Percentiles rank a stretch among this genome's conserved stretches.
Conservation (phyloP, 2,797 vertebrate genomes). For the Oreortyx pictus region DNA sequence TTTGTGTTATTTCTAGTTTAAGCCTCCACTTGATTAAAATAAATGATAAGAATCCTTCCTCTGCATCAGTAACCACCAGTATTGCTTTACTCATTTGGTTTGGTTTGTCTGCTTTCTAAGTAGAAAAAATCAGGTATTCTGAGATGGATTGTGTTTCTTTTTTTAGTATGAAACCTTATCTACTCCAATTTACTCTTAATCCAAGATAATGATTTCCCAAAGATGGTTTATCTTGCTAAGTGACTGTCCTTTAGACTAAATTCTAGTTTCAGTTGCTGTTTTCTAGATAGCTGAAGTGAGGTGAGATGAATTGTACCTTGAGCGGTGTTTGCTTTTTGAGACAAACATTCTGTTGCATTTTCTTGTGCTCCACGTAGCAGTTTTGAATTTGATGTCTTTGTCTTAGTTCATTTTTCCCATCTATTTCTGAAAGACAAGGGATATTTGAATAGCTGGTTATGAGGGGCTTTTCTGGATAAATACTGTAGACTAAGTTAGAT, state of each 20-base stretch:
- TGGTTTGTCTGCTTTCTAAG: neutral
- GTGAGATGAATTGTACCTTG: neutral
- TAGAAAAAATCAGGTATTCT: neutral
- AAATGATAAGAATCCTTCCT: neutral
- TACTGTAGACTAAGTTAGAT: neutral
- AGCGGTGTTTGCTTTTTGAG: neutral
- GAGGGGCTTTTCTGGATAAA: neutral
- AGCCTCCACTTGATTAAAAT: neutral
- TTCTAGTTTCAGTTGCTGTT: neutral
- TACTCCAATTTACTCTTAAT: neutral
- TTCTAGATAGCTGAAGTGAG: neutral
- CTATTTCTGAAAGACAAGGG: neutral
- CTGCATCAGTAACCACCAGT: accelerated
- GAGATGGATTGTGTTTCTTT: neutral
- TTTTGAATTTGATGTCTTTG: neutral
- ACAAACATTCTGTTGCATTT: neutral
- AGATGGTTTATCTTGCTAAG: neutral
- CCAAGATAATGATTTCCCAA: neutral
- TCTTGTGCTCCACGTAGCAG: neutral
- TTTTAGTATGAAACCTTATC: neutral
- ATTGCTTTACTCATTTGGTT: accelerated
- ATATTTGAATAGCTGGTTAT: constrained; percentile 4
- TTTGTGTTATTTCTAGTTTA: neutral
- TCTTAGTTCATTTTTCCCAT: neutral
- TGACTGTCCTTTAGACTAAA: neutral